Conservation (phyloP, 92 coral and sea anemone species). For the Blastomussa wellsi region DNA sequence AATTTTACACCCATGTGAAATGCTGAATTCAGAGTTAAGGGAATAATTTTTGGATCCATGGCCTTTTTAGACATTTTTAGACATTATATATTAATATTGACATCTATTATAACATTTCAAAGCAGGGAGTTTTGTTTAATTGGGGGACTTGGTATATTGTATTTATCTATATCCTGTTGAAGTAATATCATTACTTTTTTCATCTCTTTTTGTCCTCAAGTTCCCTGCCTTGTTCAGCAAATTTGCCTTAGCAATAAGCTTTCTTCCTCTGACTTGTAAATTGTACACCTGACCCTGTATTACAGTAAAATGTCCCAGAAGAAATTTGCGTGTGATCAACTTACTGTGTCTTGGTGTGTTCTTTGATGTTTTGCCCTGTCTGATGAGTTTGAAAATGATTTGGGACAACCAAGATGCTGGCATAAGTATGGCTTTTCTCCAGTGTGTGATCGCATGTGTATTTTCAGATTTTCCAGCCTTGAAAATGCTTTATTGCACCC, state of each 20-base stretch:
- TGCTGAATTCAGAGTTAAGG: neutral
- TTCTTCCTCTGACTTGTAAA: neutral
- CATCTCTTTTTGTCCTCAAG: neutral
- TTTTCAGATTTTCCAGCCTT: constrained; percentile 92
- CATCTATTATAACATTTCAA: neutral
- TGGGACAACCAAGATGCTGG: constrained; percentile 91
- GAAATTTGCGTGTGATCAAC: constrained; percentile 26
- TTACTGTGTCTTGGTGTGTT: constrained; percentile 95
- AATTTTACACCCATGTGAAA: neutral
- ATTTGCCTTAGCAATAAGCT: neutral
- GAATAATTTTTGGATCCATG: neutral
- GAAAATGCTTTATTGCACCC: constrained; percentile 98
- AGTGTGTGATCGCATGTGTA: constrained; percentile 98
- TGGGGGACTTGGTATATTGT: neutral
- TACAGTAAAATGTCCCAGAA: neutral
- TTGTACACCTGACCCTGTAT: neutral
- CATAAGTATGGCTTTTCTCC: constrained; percentile 99
- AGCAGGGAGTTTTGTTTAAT: neutral
- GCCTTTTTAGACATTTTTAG: neutral
- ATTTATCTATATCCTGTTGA: too few species aligned
- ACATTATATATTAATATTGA: neutral
- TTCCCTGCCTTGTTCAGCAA: neutral
- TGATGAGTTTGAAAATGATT: constrained; percentile 96
- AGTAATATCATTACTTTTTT: neutral
- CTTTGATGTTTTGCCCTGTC: constrained; percentile 98